phyloP scores from a whole-genome alignment of 2,797 vertebrate species.

The Crocidura indochinensis region DNA sequence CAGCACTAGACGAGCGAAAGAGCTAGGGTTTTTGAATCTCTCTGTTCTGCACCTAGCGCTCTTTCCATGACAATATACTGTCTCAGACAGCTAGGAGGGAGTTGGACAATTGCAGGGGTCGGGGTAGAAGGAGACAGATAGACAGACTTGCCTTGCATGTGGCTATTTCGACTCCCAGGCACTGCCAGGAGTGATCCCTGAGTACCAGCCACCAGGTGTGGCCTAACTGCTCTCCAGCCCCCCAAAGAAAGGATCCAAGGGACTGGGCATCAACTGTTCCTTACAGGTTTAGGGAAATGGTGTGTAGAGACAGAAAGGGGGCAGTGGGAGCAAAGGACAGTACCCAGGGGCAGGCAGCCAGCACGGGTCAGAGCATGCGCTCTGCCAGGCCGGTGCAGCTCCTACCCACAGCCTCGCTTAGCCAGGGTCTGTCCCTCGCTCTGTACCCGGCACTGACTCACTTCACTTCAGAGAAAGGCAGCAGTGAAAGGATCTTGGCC shows the following conservation, averaged over 20 bases:
- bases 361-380: neutral
- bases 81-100: too few relatives aligned
- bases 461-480: slow-evolving; percentile 54
- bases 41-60: neutral
- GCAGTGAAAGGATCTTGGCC: slow-evolving; percentile 82
- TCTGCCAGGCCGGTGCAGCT: neutral
- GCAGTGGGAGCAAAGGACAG: too few relatives aligned
- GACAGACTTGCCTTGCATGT: too few relatives aligned
- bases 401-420: too few relatives aligned
- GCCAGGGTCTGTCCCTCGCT: neutral
- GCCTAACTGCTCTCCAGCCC: too few relatives aligned
- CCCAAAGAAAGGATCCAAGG: too few relatives aligned
- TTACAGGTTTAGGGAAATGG: neutral
- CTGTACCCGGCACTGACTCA: slow-evolving; percentile 1
- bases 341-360: neutral
- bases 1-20: neutral
- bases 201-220: too few relatives aligned
- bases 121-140: too few relatives aligned
- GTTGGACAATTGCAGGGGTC: too few relatives aligned
- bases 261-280: neutral
- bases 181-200: neutral
- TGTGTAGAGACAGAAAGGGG: neutral
- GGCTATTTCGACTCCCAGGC: too few relatives aligned
- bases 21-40: neutral
- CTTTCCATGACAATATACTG: neutral